Percentiles rank a stretch among this genome's conserved stretches.
Conservation (phyloP, 2,113 vertebrate genomes). For the Vulpes ferrilata region DNA sequence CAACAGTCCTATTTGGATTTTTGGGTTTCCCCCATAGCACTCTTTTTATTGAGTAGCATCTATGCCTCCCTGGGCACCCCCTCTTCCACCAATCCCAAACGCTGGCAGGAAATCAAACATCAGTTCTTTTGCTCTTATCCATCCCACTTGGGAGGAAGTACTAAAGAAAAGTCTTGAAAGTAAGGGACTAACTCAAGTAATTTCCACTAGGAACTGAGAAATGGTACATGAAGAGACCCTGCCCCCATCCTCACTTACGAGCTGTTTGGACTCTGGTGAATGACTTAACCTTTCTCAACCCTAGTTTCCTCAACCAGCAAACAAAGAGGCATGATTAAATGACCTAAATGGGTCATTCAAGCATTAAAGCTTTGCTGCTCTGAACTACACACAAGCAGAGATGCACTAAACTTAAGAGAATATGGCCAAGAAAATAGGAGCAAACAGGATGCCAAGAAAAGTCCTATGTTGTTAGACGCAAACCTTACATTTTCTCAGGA, state of each 20-base stretch:
- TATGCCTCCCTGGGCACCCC: no score
- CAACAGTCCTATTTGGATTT: not conserved
- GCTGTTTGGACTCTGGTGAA: not conserved
- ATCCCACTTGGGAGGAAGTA: not conserved
- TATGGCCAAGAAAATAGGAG: not conserved
- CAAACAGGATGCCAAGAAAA: not conserved
- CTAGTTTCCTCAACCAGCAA: not conserved
- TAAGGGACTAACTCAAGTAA: not conserved
- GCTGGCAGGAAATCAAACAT: not conserved
- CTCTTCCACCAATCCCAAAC: not conserved
- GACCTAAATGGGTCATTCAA: not conserved
- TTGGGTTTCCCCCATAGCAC: not conserved
- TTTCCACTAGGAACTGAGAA: not conserved
- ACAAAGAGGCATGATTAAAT: not conserved
- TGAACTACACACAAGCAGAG: not conserved
- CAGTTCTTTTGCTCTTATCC: not conserved
- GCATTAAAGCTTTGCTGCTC: not conserved
- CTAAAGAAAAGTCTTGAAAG: not conserved
- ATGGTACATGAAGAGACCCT: not conserved
- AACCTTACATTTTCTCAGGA: not conserved
- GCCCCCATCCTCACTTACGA: not conserved
- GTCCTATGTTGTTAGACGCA: not conserved
- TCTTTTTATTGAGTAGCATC: not conserved
- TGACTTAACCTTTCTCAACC: not conserved
- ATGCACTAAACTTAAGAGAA: not conserved